phyloP scores from a whole-genome alignment of 2,888 invertebrate species.

The Phrixothrix hirtus region DNA sequence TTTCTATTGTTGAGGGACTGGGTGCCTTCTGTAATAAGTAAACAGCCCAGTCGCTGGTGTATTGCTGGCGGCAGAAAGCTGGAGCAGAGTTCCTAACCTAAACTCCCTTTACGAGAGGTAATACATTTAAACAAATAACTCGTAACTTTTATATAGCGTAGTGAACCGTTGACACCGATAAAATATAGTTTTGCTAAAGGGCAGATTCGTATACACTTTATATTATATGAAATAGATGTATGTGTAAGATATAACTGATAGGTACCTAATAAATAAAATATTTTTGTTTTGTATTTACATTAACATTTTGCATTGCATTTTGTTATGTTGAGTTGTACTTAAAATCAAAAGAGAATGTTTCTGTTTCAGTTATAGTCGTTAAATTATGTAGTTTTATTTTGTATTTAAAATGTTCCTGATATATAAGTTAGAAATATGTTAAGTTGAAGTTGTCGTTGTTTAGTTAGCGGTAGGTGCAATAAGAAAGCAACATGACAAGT shows the following conservation, averaged over 20 bases:
- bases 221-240: conserved; percentile 53
- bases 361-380: conserved; percentile 34
- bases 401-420: conserved; percentile 53
- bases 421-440: conserved; percentile 48
- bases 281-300: conserved; percentile 28
- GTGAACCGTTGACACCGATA: conserved; percentile 53
- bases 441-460: conserved; percentile 49
- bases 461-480: conserved; percentile 57
- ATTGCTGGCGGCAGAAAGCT: conserved; percentile 42
- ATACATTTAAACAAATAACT: conserved; percentile 49
- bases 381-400: conserved; percentile 42
- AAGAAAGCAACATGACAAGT: conserved; percentile 51
- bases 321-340: conserved; percentile 39
- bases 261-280: conserved; percentile 39
- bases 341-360: conserved; percentile 34
- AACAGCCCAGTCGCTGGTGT: conserved; percentile 44
- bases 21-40: conserved; percentile 56
- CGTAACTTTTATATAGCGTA: conserved; percentile 55
- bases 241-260: conserved; percentile 49
- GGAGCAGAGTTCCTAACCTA: conserved; percentile 56
- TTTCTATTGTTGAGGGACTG: conserved; percentile 57
- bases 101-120: conserved; percentile 53
- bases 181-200: conserved; percentile 55
- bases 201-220: conserved; percentile 54
- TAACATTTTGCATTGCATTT: conserved; percentile 33